These are phyloP conservation scores for Pristis pectinata DNA, from an alignment of 2,797 vertebrate genomes.

Conservation along the genomic window DNA sequence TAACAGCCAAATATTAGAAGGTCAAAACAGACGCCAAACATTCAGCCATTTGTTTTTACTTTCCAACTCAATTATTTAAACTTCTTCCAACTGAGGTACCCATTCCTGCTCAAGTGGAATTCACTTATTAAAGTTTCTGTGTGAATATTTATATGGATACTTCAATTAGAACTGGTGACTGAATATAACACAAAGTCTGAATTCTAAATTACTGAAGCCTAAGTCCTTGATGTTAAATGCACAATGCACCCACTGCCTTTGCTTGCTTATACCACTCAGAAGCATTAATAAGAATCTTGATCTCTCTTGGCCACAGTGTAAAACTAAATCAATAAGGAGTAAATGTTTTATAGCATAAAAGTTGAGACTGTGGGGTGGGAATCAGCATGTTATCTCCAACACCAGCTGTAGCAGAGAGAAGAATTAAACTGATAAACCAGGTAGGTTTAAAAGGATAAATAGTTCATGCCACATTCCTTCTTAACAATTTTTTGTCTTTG, in stretches of 20 bases:
- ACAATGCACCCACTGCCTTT: background rate
- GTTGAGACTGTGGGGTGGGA: background rate
- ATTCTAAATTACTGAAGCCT: background rate
- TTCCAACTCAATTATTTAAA: background rate
- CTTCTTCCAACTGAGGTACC: background rate
- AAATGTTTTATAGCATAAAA: slow-evolving; percentile 11
- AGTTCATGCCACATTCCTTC: background rate
- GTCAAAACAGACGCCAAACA: background rate
- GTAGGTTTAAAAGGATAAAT: background rate
- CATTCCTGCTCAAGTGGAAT: background rate
- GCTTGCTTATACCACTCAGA: background rate
- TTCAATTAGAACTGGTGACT: background rate
- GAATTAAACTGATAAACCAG: slow-evolving; percentile 14
- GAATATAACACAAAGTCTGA: background rate
- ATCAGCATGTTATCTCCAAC: slow-evolving; percentile 8
- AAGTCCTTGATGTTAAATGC: background rate
- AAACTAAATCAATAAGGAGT: slow-evolving; percentile 8
- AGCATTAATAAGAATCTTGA: background rate
- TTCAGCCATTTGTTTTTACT: background rate
- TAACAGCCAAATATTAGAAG: background rate
- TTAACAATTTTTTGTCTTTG: background rate
- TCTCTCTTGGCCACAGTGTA: background rate
- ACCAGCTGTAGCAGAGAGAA: background rate
- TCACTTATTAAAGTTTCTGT: background rate
- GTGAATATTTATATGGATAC: background rate